Evolutionary conservation across 2,888 invertebrate species (phyloP), one percentile per base, ranked within the genome.

Genomic region (Brenthis daphne): DNA sequence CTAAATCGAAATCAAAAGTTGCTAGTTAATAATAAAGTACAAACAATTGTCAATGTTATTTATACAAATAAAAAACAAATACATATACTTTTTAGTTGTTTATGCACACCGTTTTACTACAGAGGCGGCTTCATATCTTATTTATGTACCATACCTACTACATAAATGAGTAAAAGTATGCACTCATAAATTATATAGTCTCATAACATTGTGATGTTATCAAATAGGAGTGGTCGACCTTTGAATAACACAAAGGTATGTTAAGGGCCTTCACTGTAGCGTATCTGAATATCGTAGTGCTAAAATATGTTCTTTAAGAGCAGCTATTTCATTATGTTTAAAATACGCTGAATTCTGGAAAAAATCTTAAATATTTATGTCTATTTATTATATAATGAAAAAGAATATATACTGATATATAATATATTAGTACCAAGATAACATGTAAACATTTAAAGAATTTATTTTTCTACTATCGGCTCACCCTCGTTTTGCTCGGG

Each of bases 161-260:
- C 3, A 29, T 29, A 43, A 43, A 37, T 14, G n/a, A 53, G 14
- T 63, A 54, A 43, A 63, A 63, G 53, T 3, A 33, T 12, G 16
- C 14, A 43, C 8, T 3, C 37, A 37, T 43, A 20, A 50, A 60
- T 29, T 63, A 43, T 12, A 24, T 54, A 63, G 20, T 53, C 37
- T 51, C 11, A 53, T 8, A 53, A 37, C 63, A 57, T 58, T 58
- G 63, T 61, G 55, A 68, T 65, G 61, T 60, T 65, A 68, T 71
- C 68, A 53, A 65, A 71, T 68, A 68, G 71, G 71, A 68, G 68
- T 71, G 68, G 63, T 64, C 65, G 71, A 71, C 71, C 71, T 61
- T 68, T 63, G 65, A 63, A 65, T 65, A 68, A 57, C 53, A 63
- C 54, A 57, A 63, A 68, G 70, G 68, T 68, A 57, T 61, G 58